These are phyloP conservation scores for Antheraea pernyi DNA, from an alignment of 1,140 invertebrate genomes.

Conservation along the genomic window DNA sequence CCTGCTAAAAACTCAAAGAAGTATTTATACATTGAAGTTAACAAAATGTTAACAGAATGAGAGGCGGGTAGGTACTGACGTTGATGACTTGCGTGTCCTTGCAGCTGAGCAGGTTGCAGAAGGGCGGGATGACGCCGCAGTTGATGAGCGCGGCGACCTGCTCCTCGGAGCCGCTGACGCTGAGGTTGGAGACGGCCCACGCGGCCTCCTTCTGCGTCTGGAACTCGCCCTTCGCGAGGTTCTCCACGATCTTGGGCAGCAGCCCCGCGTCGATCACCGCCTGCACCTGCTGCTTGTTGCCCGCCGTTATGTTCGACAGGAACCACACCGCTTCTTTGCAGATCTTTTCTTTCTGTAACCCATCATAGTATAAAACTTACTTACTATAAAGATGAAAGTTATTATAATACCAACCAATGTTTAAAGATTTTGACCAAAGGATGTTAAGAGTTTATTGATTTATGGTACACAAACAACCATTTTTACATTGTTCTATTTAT, in stretches of 20 bases:
- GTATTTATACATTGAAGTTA: too few species aligned
- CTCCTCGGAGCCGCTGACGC: slow-evolving; percentile 96
- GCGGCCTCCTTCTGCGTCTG: slow-evolving; percentile 99
- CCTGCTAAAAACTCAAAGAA: too few species aligned
- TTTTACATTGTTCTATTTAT: too few species aligned
- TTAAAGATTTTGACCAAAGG: too few species aligned
- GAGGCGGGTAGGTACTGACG: slow-evolving; percentile 48
- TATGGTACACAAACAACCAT: too few species aligned
- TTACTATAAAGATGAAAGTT: too few species aligned
- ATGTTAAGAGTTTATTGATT: too few species aligned
- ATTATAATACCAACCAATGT: too few species aligned
- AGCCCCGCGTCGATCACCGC: slow-evolving; percentile 97
- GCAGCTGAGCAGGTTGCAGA: slow-evolving; percentile 93
- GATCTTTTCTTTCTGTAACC: slow-evolving; percentile 82
- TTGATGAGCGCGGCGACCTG: slow-evolving; percentile 93
- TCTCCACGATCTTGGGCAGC: slow-evolving; percentile 96
- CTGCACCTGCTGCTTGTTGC: slow-evolving; percentile 98
- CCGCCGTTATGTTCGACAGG: slow-evolving; percentile 98
- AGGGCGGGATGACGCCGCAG: slow-evolving; percentile 93
- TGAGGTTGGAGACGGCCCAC: slow-evolving; percentile 99
- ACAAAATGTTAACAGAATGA: too few species aligned
- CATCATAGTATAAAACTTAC: too few species aligned
- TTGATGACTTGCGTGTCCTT: slow-evolving; percentile 92
- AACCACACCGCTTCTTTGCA: slow-evolving; percentile 99
- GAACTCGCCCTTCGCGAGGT: slow-evolving; percentile 97